phyloP scores from a whole-genome alignment of 2,797 vertebrate species.

The Eleutherodactylus coqui region DNA sequence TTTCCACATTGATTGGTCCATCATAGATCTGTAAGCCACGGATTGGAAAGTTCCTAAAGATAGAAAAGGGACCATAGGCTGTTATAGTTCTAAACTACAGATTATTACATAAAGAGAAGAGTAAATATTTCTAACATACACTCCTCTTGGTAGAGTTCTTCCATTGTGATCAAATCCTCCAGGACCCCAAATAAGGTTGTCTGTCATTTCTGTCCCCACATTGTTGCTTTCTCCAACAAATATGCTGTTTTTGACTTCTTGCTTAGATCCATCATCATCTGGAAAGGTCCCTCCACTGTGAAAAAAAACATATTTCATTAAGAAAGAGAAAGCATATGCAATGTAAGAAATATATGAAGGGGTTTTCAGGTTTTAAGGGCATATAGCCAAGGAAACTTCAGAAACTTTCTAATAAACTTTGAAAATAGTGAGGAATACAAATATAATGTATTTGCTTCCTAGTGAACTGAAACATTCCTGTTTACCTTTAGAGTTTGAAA shows the following conservation, averaged over 20 bases:
- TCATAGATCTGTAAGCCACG: constrained; percentile 96
- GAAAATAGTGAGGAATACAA: no score
- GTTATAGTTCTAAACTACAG: not conserved
- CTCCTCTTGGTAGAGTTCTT: constrained; percentile 87
- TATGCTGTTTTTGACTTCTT: constrained; percentile 94
- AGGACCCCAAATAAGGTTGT: constrained; percentile 86
- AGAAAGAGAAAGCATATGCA: not conserved
- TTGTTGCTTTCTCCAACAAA: constrained; percentile 97
- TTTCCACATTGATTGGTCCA: constrained; percentile 92
- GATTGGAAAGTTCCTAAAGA: constrained; percentile 89
- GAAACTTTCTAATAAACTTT: no score
- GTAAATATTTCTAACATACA: constrained; percentile 77
- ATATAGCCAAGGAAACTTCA: no score
- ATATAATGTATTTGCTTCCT: no score
- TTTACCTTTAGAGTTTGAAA: not conserved
- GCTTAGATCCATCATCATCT: constrained; percentile 92
- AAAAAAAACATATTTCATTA: constrained; percentile 42
- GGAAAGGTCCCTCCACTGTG: constrained; percentile 95
- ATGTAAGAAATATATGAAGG: not conserved
- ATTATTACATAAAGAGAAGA: not conserved
- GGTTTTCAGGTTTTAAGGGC: not conserved
- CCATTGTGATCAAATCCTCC: constrained; percentile 85
- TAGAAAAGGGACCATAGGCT: not conserved
- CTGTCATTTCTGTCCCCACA: constrained; percentile 80
- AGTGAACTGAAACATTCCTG: not conserved